phyloP scores from a whole-genome alignment of 37 sponge, comb jelly and placozoan species.

The Eunapius fragilis region DNA sequence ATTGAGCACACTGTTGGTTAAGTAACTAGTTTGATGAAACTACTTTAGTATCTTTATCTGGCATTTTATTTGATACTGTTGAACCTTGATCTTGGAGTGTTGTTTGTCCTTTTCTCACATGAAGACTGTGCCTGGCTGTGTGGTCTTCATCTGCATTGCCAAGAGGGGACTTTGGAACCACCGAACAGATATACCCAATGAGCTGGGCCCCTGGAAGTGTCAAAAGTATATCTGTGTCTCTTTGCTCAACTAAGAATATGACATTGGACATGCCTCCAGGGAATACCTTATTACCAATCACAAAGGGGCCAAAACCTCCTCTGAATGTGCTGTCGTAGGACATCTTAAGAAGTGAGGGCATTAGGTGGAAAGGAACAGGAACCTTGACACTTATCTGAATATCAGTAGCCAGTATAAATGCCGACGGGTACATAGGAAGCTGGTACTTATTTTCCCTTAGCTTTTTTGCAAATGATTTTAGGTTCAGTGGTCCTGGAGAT shows the following conservation, averaged over 20 bases:
- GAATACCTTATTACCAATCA: neutral
- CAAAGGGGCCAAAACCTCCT: conserved; percentile 28
- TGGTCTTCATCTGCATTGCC: too few relatives aligned
- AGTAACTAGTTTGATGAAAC: too few relatives aligned
- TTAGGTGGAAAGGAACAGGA: conserved; percentile 5
- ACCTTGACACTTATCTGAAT: neutral
- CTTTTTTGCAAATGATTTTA: neutral
- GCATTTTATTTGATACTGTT: too few relatives aligned
- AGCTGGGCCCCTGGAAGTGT: conserved; percentile 28
- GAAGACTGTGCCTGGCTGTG: too few relatives aligned
- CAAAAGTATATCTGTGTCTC: neutral
- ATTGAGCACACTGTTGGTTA: too few relatives aligned
- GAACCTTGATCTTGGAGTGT: too few relatives aligned
- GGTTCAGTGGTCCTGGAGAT: neutral
- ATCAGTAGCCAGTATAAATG: conserved; percentile 15
- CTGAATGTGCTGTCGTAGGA: conserved; percentile 3
- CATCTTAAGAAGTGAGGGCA: conserved; percentile 11
- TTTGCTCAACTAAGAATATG: conserved; percentile 5
- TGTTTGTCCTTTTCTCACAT: too few relatives aligned
- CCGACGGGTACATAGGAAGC: conserved; percentile 9
- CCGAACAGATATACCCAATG: conserved; percentile 24
- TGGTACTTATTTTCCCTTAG: neutral
- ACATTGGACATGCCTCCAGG: neutral
- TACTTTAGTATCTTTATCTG: too few relatives aligned
- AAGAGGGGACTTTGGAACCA: conserved; percentile 24